Conservation (phyloP, 2,888 invertebrate genomes). For the Drosophila nr. medialis region DNA sequence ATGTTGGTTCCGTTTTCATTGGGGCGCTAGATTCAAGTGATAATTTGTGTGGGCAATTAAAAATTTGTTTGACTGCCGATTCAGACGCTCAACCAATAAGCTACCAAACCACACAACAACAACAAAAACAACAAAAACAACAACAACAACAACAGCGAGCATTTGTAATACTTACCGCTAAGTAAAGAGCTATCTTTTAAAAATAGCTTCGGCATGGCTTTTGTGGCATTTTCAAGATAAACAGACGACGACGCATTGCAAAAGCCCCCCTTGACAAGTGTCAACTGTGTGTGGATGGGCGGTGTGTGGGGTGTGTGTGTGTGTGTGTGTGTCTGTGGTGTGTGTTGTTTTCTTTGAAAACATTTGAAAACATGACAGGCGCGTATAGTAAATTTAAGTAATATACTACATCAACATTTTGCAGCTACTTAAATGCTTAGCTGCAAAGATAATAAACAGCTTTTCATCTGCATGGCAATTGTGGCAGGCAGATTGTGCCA, state of each 20-base stretch:
- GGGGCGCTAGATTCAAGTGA: conserved; percentile 33
- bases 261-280: conserved; percentile 54
- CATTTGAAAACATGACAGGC: conserved; percentile 37
- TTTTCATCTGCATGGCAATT: conserved; percentile 56
- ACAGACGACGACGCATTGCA: conserved; percentile 55
- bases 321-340: background rate
- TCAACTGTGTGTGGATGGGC: conserved; percentile 17
- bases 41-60: conserved; percentile 59
- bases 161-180: conserved; percentile 34
- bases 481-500: conserved; percentile 46
- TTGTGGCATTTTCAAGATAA: conserved; percentile 53
- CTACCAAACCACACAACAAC: background rate
- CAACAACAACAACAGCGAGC: background rate
- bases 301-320: too few species aligned
- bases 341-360: conserved; percentile 30
- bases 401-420: conserved; percentile 48
- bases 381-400: conserved; percentile 47
- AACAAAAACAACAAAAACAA: conserved; percentile 6
- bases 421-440: conserved; percentile 44
- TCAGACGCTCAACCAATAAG: conserved; percentile 24
- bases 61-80: conserved; percentile 61
- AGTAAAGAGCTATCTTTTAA: conserved; percentile 27
- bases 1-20: conserved; percentile 42
- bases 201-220: conserved; percentile 35
- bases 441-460: conserved; percentile 66